Base-by-base conservation (phyloP, 53 echinoderm and acorn worm species). In the Arbacia lixula region DNA sequence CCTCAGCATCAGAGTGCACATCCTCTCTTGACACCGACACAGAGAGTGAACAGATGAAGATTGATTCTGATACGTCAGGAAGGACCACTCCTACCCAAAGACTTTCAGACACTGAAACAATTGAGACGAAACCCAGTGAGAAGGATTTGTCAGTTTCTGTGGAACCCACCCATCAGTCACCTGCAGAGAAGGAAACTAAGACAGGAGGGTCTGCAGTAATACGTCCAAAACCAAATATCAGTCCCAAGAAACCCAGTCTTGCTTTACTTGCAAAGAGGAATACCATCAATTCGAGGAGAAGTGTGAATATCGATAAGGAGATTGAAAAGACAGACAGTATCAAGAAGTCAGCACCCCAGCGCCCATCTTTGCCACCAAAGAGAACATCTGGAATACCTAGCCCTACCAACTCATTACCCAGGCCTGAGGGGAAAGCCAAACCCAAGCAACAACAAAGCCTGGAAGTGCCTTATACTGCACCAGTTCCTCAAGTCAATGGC, bases 171-270 rank as follows among this genome's bases (percentile, higher is more conserved):
- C n/a, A n/a, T n/a, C n/a, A n/a, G n/a, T n/a, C n/a, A n/a, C 29
- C 4, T 53, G n/a, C 28, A 33, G 74, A 34, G 19, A 14, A 33
- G 30, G 33, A 53, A 28, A 20, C 17, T 5, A 2, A 50, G 5
- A 33, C 32, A n/a, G 1, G 29, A 53, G 74, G 2, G 1, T 1
- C 74, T 14, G 43, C 72, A 43, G 20, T 28, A 50, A n/a, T 5
- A 17, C 43, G 33, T 30, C 65, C 62, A 43, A 81, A 81, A 43
- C 82, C 82, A 24, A 64, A 40, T 21, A 49, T 81, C 27, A 81
- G 82, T 46, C 82, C 82, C 50, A 81, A 81, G 50, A 81, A 81
- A 17, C 82, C 82, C 16, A 81, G 82, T 81, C 82, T 81, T 81
- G 82, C 82, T 20, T 43, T 62, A n/a, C 34, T 61, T 16, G 29